Evolutionary conservation across 2,797 vertebrate genomes (phyloP), one percentile per base, ranked within the genome.

Genomic region (Microctenopoma lineatum): DNA sequence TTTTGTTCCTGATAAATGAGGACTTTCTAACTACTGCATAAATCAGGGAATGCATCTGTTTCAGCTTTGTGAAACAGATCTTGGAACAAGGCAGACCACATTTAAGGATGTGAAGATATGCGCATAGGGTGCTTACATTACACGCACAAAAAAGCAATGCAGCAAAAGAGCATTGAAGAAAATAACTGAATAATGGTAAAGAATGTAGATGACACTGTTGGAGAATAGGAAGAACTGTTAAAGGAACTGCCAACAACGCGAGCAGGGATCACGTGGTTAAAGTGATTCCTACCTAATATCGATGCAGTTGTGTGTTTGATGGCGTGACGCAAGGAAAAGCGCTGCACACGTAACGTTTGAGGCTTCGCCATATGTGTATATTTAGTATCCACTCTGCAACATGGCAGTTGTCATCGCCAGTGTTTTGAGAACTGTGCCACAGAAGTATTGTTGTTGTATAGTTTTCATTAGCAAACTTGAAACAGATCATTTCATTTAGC

Each of bases 1-100:
- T 61, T 68, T 77, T 73, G 63, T 57, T 59, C 41, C 56, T 78
- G 72, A 70, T 36, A 55, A 51, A 79, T 79, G 58, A 73, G 59
- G 42, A 45, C 27, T 11, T 73, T 63, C 63, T 27, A 70, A 71
- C 65, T 53, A 9, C 32, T 34, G 32, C 9, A 59, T 69, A 34
- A 79, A 82, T 84, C 78, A 75, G 54, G 39, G 13, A 25, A 25
- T 39, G 55, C 39, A 26, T 16, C 14, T 26, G 67, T 77, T 66
- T 70, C 16, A 53, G 57, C 60, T 72, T 59, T 52, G 59, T 21
- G 26, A 11, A 32, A 32, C 8, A 32, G 32, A 32, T 32, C 7
- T 50, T 21, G 32, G 39, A 74, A 57, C 44, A 59, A n/a, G 44
- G n/a, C 4, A 21, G 12, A 15, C 32, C 32, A 34, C 32, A 34